Percentiles rank a stretch among this genome's conserved stretches.
Conservation (phyloP, 2,888 invertebrate species). For the Vandiemenella viatica region DNA sequence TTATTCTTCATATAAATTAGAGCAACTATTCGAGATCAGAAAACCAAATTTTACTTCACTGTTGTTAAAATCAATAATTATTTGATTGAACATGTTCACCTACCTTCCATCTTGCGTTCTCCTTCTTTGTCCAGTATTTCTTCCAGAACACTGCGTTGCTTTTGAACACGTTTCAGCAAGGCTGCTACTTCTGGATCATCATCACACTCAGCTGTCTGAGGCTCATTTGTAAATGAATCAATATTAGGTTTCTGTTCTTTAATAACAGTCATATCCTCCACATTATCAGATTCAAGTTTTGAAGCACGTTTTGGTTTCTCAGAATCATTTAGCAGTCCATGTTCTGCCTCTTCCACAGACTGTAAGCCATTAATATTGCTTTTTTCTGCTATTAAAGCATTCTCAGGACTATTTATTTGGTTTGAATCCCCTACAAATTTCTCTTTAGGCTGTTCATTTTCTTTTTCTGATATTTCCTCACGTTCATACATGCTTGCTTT, state of each 20-base stretch:
- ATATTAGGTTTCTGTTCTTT: neutral
- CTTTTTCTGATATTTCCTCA: conserved; percentile 3
- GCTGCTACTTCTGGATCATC: conserved; percentile 45
- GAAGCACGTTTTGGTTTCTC: neutral
- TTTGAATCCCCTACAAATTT: neutral
- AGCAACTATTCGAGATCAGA: no score
- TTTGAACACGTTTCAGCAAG: conserved; percentile 45
- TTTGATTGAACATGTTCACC: no score
- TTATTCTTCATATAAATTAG: no score
- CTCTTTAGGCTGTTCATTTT: conserved; percentile 4
- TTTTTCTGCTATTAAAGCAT: conserved; percentile 24
- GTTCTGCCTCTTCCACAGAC: neutral
- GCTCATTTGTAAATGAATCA: neutral
- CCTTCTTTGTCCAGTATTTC: conserved; percentile 48
- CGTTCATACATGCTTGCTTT: no score
- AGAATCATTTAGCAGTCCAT: neutral
- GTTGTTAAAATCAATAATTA: no score
- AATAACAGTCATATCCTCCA: conserved; percentile 1
- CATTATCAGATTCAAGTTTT: neutral
- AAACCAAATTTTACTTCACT: no score
- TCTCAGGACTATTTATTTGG: conserved; percentile 16
- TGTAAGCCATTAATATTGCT: neutral
- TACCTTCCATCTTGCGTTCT: conserved; percentile 14
- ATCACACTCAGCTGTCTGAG: conserved; percentile 30
- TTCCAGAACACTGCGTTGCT: conserved; percentile 52